phyloP scores from a whole-genome alignment of 1,140 invertebrate species.

The Chironomus striatipennis region DNA sequence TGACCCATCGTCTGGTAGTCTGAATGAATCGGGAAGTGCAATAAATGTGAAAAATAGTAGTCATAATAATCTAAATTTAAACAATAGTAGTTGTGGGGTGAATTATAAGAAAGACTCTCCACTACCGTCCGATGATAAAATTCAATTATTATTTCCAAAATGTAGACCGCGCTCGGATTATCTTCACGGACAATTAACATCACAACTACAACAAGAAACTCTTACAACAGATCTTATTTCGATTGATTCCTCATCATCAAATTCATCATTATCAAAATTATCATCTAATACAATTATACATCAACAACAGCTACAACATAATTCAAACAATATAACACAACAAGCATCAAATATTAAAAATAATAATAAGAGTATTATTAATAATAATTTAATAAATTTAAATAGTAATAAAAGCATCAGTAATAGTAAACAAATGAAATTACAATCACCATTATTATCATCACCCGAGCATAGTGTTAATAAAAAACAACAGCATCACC shows the following conservation, averaged over 20 bases:
- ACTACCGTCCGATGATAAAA: background rate
- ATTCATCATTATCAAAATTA: background rate
- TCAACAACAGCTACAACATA: background rate
- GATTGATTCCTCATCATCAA: background rate
- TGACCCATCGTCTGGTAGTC: background rate
- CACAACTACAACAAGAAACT: slow-evolving; percentile 9
- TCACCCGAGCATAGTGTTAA: slow-evolving; percentile 17
- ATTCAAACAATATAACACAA: background rate
- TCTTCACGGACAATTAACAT: background rate
- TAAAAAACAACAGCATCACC: background rate
- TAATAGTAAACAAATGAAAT: slow-evolving; percentile 17
- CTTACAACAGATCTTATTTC: slow-evolving; percentile 4
- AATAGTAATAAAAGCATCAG: background rate
- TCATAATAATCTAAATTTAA: background rate
- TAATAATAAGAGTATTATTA: no score
- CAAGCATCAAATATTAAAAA: no score
- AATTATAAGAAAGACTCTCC: background rate
- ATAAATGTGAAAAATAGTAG: background rate
- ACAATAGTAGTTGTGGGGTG: background rate
- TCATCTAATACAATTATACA: slow-evolving; percentile 12
- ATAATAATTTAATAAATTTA: no score
- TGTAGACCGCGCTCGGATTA: background rate
- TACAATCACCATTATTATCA: slow-evolving; percentile 1
- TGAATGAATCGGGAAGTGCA: background rate
- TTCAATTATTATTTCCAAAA: slow-evolving; percentile 22